Conservation (phyloP, 2,797 vertebrate species). For the Crocidura indochinensis region DNA sequence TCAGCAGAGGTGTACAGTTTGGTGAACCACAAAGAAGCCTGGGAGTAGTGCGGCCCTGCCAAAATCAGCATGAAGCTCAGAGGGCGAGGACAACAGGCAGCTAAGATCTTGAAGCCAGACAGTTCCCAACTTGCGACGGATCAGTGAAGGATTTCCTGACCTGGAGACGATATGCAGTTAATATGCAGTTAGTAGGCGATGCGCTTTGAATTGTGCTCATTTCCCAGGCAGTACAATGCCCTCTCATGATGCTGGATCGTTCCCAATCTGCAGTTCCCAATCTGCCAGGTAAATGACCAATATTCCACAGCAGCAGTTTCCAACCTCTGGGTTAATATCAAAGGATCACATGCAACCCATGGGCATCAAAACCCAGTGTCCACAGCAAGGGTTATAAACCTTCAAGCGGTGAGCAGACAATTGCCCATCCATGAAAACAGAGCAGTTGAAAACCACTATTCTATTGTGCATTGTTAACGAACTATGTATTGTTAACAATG, state of each 20-base stretch:
- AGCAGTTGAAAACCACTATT: no score
- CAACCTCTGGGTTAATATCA: no score
- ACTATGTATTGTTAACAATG: no score
- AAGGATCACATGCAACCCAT: no score
- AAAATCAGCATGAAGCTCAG: background rate
- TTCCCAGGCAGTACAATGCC: background rate
- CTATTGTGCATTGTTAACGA: no score
- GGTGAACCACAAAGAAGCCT: conserved; percentile 34
- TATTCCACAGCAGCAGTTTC: background rate
- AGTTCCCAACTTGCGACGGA: background rate
- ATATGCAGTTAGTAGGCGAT: background rate
- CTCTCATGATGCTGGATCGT: background rate
- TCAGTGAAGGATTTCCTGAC: background rate
- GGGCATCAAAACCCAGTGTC: no score
- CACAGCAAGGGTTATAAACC: no score
- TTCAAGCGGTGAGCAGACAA: no score
- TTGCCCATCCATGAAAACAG: no score
- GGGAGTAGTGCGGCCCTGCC: background rate
- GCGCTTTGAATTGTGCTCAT: background rate
- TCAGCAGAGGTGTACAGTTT: background rate
- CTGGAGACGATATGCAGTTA: background rate
- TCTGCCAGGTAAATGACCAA: background rate
- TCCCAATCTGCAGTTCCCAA: background rate
- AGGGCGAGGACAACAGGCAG: background rate
- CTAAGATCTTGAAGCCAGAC: conserved; percentile 13